Evolutionary conservation across 2,113 vertebrate species (phyloP).

Genomic region (Pleuronectes platessa): DNA sequence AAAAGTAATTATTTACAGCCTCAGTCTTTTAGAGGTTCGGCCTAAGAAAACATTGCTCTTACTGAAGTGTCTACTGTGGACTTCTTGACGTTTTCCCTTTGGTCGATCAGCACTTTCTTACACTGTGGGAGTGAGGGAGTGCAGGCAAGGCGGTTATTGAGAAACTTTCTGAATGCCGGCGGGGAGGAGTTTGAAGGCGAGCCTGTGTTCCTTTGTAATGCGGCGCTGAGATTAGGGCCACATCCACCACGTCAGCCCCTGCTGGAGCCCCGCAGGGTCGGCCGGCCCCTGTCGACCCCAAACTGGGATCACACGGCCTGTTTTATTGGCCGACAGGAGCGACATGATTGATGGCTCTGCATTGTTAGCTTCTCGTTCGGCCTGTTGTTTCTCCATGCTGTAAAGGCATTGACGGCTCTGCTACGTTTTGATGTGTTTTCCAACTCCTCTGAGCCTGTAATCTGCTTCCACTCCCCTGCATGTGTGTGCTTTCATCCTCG

Average conservation of each 20-base stretch:
- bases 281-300: conserved; percentile 61
- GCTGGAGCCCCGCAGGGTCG: conserved; percentile 41
- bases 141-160: conserved; percentile 48
- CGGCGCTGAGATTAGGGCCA: conserved; percentile 61
- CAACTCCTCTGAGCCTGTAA: conserved; percentile 57
- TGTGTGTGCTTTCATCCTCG: conserved; percentile 59
- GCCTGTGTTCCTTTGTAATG: conserved; percentile 66
- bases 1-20: not conserved
- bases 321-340: conserved; percentile 64
- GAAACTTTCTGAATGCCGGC: conserved; percentile 53
- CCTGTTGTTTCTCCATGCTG: conserved; percentile 50
- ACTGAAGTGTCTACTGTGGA: conserved; percentile 12
- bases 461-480: conserved; percentile 55
- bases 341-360: conserved; percentile 58
- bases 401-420: conserved; percentile 39
- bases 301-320: conserved; percentile 63
- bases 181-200: conserved; percentile 48
- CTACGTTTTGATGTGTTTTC: conserved; percentile 50
- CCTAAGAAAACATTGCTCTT: not conserved
- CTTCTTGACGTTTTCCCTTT: conserved; percentile 20
- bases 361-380: conserved; percentile 36
- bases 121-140: conserved; percentile 40
- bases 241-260: conserved; percentile 51
- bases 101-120: conserved; percentile 57
- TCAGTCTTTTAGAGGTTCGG: not conserved